Base-by-base conservation (phyloP, 1,140 invertebrate species). In the Leptinotarsa texana region DNA sequence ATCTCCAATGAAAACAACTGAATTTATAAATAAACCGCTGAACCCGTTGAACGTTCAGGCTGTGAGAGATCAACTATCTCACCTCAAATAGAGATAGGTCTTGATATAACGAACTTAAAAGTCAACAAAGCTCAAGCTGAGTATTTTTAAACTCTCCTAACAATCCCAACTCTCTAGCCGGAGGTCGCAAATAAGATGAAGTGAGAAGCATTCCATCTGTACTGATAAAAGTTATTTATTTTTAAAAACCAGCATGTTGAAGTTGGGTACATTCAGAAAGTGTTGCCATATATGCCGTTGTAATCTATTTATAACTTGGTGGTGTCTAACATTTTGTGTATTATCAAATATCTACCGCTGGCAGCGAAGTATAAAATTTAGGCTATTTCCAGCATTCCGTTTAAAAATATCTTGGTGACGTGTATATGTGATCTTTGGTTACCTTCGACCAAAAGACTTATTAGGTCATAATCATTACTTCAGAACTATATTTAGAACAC, bases 381-480 rank as follows among this genome's bases (percentile, higher is more conserved):
- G 48, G 71, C 74, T 80, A 80, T 80, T 80, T 80, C 71, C 57
- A 77, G 73, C 68, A 75, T 75, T 57, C 47, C 27, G 74, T 18
- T 66, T 76, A 76, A 63, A 76, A 79, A 79, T 79, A 79, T 33
- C 15, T 49, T 65, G 17, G 75, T 78, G 77, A 74, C 77, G 77
- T 75, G 71, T 78, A 74, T 57, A 33, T 69, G 65, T 69, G 73
- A 66, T 74, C 62, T 77, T 72, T 74, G 49, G 18, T 74, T 72
- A 72, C 70, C 77, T 80, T 74, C 75, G 70, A 8, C 13, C 21
- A 15, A 22, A 22, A 24, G 63, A 15, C n/a, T 65, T 65, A 24
- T 65, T 21, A 22, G 21, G 63, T 33, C 63, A 65, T 33, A 5
- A 13, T 33, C 11, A 65, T 65, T 17, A 65, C 21, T 22, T 65